Evolutionary conservation across 2,888 invertebrate genomes (phyloP).

Genomic region (Vesta saturnalis): DNA sequence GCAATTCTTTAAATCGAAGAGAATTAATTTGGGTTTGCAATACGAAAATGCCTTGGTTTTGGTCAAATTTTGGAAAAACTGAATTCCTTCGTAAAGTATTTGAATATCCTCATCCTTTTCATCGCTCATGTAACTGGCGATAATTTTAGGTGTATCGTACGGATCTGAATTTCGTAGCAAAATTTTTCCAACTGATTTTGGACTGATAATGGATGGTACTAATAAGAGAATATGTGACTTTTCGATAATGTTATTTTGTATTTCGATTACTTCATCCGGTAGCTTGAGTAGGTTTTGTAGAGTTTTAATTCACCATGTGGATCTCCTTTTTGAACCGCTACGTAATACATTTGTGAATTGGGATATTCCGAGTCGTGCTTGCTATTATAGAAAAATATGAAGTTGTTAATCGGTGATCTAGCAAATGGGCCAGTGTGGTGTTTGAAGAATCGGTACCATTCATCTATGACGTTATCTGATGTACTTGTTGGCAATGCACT

Average conservation of each 20-base stretch:
- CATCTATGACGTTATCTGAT: conserved; percentile 69
- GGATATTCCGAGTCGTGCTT: conserved; percentile 65
- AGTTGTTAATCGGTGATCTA: conserved; percentile 60
- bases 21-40: neutral
- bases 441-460: conserved; percentile 62
- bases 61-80: neutral
- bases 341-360: conserved; percentile 67
- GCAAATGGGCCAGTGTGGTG: conserved; percentile 63
- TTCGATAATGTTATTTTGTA: neutral
- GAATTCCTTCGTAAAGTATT: conserved; percentile 9
- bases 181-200: conserved; percentile 66
- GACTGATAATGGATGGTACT: conserved; percentile 85
- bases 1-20: conserved; percentile 47
- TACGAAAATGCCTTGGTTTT: conserved; percentile 7
- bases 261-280: neutral
- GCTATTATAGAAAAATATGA: conserved; percentile 63
- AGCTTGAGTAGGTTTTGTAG: conserved; percentile 13
- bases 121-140: conserved; percentile 69
- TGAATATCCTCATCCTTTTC: no score
- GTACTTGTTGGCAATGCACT: conserved; percentile 81
- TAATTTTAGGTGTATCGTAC: no score
- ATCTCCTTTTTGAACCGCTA: conserved; percentile 59
- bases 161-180: conserved; percentile 44
- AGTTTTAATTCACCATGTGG: conserved; percentile 10
- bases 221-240: conserved; percentile 40